Evolutionary conservation across 1,140 invertebrate species (phyloP), one percentile per base, ranked within the genome.

Genomic region (Penaeus vannamei): DNA sequence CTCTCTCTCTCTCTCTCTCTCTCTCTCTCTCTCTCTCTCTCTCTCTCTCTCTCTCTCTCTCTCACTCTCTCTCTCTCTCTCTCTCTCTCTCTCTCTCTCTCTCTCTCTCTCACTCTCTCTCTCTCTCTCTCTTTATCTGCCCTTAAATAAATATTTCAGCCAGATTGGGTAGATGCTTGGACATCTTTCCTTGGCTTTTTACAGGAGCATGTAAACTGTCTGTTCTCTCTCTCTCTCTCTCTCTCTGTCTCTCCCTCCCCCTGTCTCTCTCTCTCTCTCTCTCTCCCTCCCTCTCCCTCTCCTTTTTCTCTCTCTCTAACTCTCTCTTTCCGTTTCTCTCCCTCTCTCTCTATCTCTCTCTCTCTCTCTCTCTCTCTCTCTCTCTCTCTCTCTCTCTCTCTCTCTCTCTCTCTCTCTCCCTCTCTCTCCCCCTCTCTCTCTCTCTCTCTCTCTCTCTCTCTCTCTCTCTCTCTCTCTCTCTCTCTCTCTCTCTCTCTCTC

Each of bases 211-310:
- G n/a, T n/a, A n/a, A n/a, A n/a, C n/a, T n/a, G n/a, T n/a, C n/a
- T n/a, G n/a, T n/a, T 72, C 66, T 72, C 66, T 72, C 66, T 72
- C 66, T 72, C 66, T 72, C 66, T 72, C 66, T 72, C 66, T 72
- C 66, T 72, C 66, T 72, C 66, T 69, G 8, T 69, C 66, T 69
- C 66, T 69, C 22, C 23, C 66, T 69, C 22, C 23, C 66, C 23
- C 22, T 69, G 8, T 69, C 66, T 69, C 23, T n/a, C 66, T 72
- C 66, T 72, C 66, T 72, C 66, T 72, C 66, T 72, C 66, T 72
- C 66, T 72, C 66, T 72, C 66, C n/a, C 66, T 72, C 66, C n/a
- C 66, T 69, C 66, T 69, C 66, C 23, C 66, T 69, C 22, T 69
- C 66, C n/a, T n/a, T n/a, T n/a, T n/a, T 69, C 22, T 69, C 66